Base-by-base conservation (phyloP, 2,888 invertebrate species). In the Conus canariensis region DNA sequence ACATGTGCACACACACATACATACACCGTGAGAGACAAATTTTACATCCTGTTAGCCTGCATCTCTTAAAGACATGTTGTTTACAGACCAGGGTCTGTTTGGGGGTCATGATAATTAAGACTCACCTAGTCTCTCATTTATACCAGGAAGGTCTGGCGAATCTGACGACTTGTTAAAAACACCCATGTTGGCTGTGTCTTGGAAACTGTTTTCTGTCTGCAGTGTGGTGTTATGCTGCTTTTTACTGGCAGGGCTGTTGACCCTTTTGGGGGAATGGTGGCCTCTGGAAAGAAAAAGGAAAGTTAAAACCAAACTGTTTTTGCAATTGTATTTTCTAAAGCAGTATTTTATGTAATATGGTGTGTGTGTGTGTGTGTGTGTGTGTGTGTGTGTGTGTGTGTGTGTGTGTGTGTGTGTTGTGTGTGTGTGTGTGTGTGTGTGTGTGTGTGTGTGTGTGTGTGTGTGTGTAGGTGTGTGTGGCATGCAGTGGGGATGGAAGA, bases 41-140 rank as follows among this genome's bases (percentile, higher is more conserved):
- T 45, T 45, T 45, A 45, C 3, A 45, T 45, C 45, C 45, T 45
- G 45, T 45, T 45, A 45, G 45, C 45, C 45, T 45, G 45, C 45
- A 2, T 45, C 45, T 45, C 45, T 0, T 30, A n/a, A n/a, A n/a
- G n/a, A n/a, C n/a, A 3, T 45, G 45, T 45, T 45, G 45, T 45
- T 45, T 45, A 45, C 45, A 45, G 45, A 45, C 45, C 45, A 45
- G 45, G 45, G 45, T 45, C 45, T 45, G 45, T 45, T 45, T 45
- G 45, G 45, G 4, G 45, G 45, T 45, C 45, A 45, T 45, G 64
- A 64, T 7, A 4, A 64, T 14, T 64, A 56, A 58, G 19, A 59
- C n/a, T 85, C 91, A 95, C 95, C 95, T 83, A 95, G 92, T 91
- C 95, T 93, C 92, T 95, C 95, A 93, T 95, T 95, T 64, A 95